Conservation (phyloP, 1,140 invertebrate species). For the Harlomillsia oculata region DNA sequence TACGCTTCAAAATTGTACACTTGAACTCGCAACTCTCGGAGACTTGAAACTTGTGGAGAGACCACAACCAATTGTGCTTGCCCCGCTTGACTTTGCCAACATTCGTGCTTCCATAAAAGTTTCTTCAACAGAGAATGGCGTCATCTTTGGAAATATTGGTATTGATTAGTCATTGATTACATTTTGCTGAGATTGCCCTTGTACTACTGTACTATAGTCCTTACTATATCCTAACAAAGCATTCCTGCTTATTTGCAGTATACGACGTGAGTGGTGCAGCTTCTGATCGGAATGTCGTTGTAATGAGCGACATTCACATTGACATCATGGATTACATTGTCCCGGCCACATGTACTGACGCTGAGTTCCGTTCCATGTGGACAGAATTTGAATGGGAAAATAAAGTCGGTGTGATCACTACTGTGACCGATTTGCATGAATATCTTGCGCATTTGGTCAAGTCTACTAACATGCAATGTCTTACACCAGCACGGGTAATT, state of each 20-base stretch:
- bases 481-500: constrained; percentile 80
- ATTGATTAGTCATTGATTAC: constrained; percentile 24
- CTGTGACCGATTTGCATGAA: constrained; percentile 80
- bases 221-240: background rate
- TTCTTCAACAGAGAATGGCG: constrained; percentile 96
- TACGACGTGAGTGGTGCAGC: constrained; percentile 90
- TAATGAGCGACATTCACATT: constrained; percentile 97
- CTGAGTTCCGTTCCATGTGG: constrained; percentile 98
- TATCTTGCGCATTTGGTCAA: constrained; percentile 87
- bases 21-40: constrained; percentile 94
- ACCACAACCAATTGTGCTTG: constrained; percentile 87
- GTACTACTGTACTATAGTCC: constrained; percentile 11
- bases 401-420: constrained; percentile 95
- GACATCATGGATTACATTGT: constrained; percentile 99
- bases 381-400: constrained; percentile 99
- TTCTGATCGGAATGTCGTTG: constrained; percentile 91
- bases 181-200: constrained; percentile 11
- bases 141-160: constrained; percentile 99
- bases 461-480: constrained; percentile 97
- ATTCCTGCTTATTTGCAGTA: constrained; percentile 48
- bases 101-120: constrained; percentile 94
- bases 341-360: constrained; percentile 87
- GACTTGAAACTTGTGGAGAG: constrained; percentile 97
- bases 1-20: constrained; percentile 93
- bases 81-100: constrained; percentile 92